These are phyloP conservation scores for Helogale parvula DNA, from an alignment of 2,113 vertebrate species.

Conservation along the genomic window DNA sequence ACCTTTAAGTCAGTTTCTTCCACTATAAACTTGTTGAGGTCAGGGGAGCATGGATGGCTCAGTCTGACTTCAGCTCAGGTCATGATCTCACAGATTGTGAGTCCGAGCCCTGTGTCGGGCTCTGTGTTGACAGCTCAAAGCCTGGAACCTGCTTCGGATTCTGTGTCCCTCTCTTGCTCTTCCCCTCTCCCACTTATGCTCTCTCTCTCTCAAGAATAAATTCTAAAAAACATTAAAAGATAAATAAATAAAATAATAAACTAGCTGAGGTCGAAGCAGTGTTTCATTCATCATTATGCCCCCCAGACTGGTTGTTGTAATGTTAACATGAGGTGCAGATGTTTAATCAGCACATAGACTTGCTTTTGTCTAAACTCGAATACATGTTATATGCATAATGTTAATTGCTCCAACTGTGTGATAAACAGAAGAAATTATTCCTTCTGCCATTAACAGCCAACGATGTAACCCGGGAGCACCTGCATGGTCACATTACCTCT, in stretches of 20 bases:
- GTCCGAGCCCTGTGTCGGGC: no score
- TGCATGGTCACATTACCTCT: not conserved
- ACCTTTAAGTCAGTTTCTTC: not conserved
- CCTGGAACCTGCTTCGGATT: no score
- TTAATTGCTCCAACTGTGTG: not conserved
- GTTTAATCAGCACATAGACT: not conserved
- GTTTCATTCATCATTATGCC: not conserved
- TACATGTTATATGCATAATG: not conserved
- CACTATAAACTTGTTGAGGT: not conserved
- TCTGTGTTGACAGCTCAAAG: no score
- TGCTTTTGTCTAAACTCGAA: not conserved
- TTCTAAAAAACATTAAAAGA: no score
- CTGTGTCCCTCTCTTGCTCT: no score
- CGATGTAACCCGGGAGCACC: not conserved
- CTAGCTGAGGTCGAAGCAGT: not conserved
- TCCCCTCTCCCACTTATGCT: no score
- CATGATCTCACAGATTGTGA: no score
- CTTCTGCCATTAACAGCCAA: not conserved
- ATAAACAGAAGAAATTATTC: not conserved
- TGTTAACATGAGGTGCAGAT: not conserved
- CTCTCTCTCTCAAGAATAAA: no score
- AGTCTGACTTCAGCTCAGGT: no score
- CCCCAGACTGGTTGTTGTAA: not conserved
- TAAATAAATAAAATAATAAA: not conserved
- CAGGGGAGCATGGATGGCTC: no score